phyloP scores from a whole-genome alignment of 53 echinoderm and acorn worm species.

The Astropecten irregularis region DNA sequence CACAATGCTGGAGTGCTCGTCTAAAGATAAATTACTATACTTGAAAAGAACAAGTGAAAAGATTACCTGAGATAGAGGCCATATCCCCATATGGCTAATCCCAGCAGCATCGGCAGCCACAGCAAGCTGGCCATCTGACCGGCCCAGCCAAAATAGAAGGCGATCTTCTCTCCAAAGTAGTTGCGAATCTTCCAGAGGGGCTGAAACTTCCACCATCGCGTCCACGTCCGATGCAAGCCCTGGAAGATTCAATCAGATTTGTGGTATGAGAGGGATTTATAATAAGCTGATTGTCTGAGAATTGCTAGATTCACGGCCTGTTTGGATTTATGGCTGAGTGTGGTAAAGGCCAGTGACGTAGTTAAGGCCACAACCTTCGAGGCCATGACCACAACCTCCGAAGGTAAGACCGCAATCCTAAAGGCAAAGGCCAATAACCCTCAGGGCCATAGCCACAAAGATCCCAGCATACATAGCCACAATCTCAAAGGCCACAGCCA shows the following conservation, averaged over 20 bases:
- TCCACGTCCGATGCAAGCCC: slow-evolving; percentile 91
- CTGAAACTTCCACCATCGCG: slow-evolving; percentile 74
- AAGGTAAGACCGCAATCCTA: no score
- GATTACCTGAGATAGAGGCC: slow-evolving; percentile 85
- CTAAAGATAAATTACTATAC: no score
- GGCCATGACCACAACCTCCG: neutral
- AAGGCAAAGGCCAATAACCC: no score
- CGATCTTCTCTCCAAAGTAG: slow-evolving; percentile 97
- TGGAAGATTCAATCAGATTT: slow-evolving; percentile 39
- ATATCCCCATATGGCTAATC: slow-evolving; percentile 86
- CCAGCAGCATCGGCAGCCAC: slow-evolving; percentile 90
- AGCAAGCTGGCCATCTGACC: slow-evolving; percentile 82
- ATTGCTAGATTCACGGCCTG: neutral
- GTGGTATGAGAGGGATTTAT: neutral
- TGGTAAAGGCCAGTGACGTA: no score
- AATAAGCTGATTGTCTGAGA: no score
- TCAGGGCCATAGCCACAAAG: no score
- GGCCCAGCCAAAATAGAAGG: slow-evolving; percentile 98
- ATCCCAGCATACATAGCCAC: no score
- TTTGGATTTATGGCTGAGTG: no score
- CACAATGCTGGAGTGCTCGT: no score
- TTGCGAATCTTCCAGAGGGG: slow-evolving; percentile 98
- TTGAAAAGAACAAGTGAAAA: no score
- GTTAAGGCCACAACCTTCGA: no score
- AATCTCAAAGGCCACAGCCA: no score